phyloP scores from a whole-genome alignment of 2,797 vertebrate genomes.

The Syngnathus rostellatus region DNA sequence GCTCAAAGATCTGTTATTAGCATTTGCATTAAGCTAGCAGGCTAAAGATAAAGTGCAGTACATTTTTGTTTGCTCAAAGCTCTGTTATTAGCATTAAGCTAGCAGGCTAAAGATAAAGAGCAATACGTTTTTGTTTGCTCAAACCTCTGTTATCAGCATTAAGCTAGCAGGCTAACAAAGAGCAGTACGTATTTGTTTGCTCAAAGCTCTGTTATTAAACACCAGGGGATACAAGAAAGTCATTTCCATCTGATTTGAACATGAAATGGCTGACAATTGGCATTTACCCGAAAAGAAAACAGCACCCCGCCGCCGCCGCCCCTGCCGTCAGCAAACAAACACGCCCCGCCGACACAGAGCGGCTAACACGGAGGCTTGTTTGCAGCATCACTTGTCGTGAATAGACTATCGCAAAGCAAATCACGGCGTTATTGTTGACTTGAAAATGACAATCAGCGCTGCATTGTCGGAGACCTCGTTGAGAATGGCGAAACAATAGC shows the following conservation, averaged over 20 bases:
- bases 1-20: too few relatives aligned
- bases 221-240: not conserved
- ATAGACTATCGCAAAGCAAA: slow-evolving; percentile 51
- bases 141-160: too few relatives aligned
- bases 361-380: slow-evolving; percentile 26
- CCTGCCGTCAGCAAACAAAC: not conserved
- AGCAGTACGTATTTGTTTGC: not conserved
- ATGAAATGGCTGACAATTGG: slow-evolving; percentile 5
- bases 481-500: slow-evolving; percentile 32
- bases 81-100: too few relatives aligned
- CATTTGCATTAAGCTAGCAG: too few relatives aligned
- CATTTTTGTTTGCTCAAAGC: too few relatives aligned
- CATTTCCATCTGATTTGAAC: slow-evolving; percentile 10
- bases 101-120: too few relatives aligned
- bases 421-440: slow-evolving; percentile 53
- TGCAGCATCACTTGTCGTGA: slow-evolving; percentile 25
- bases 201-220: slow-evolving; percentile 11
- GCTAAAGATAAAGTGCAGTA: too few relatives aligned
- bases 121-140: too few relatives aligned
- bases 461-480: slow-evolving; percentile 43
- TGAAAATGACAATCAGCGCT: slow-evolving; percentile 54
- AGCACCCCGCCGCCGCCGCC: not conserved
- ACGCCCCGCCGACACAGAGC: slow-evolving; percentile 16
- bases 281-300: not conserved
- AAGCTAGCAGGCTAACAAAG: too few relatives aligned